Percentiles rank a stretch among this genome's conserved stretches.
phyloP scores from a whole-genome alignment of 2,888 invertebrate genomes.

The Margaritifera margaritifera region DNA sequence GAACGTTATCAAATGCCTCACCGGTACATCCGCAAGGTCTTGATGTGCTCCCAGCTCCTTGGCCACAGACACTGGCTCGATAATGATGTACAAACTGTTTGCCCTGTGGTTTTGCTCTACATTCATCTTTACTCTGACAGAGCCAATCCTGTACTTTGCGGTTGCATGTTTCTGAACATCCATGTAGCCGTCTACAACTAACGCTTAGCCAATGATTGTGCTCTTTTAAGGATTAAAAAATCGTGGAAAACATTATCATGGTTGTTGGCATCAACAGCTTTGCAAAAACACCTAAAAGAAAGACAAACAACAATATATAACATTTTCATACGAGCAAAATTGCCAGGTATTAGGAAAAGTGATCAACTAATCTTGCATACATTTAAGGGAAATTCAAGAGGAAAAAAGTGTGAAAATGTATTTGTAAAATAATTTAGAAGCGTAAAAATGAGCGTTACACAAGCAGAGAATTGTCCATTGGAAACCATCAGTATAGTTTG shows the following conservation, averaged over 20 bases:
- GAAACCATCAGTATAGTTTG: no score
- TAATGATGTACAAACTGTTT: slow-evolving; percentile 5
- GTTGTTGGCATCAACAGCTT: slow-evolving; percentile 4
- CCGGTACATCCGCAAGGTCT: slow-evolving; percentile 9
- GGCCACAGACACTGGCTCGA: slow-evolving; percentile 8
- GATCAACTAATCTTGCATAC: no score
- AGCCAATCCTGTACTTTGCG: slow-evolving; percentile 5
- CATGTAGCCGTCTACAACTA: slow-evolving; percentile 6
- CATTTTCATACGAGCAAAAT: no score
- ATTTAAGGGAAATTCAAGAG: no score
- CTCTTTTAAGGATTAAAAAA: slow-evolving; percentile 1
- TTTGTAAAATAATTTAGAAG: no score
- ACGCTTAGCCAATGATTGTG: slow-evolving; percentile 6
- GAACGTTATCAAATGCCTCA: no score
- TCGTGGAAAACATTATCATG: slow-evolving; percentile 5
- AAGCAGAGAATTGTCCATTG: no score
- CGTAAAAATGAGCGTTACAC: no score
- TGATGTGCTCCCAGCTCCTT: slow-evolving; percentile 1
- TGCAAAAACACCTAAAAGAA: slow-evolving; percentile 21
- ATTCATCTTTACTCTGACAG: slow-evolving; percentile 7
- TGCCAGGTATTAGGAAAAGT: not conserved
- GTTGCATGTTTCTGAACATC: slow-evolving; percentile 10
- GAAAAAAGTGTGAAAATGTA: no score
- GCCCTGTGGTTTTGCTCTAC: slow-evolving; percentile 2
- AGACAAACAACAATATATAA: no score